A percentile compares a stretch with the other conserved stretches of the same genome.
Evolutionary conservation across 2,113 vertebrate genomes (phyloP).

Genomic region (Cinclus cinclus): DNA sequence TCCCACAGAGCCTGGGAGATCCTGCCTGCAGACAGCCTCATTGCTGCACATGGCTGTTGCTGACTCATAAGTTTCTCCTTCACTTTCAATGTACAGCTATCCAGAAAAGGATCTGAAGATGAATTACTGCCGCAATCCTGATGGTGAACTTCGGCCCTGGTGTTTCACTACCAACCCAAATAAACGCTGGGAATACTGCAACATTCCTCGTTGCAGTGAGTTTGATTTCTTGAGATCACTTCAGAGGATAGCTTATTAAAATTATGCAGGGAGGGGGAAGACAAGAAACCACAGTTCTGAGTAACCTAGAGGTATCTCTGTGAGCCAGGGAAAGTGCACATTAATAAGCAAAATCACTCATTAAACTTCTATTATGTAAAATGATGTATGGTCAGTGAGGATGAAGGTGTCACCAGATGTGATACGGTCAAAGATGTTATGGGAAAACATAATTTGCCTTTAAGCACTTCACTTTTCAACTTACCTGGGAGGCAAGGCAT

Average conservation of each 20-base stretch:
- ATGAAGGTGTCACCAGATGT: not conserved
- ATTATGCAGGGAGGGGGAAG: not conserved
- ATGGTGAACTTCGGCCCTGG: slow-evolving; percentile 90
- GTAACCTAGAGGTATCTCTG: not conserved
- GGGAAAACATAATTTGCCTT: not conserved
- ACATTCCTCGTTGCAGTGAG: slow-evolving; percentile 88
- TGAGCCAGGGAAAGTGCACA: not conserved
- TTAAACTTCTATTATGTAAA: not conserved
- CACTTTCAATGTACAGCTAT: slow-evolving; percentile 73
- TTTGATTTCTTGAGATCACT: not conserved
- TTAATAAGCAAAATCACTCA: not conserved
- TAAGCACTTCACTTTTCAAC: not conserved
- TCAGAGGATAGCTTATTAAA: not conserved
- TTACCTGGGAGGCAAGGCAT: not conserved
- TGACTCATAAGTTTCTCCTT: not conserved
- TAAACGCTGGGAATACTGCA: slow-evolving; percentile 91
- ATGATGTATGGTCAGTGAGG: not conserved
- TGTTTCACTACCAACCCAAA: slow-evolving; percentile 83
- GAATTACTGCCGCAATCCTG: slow-evolving; percentile 95
- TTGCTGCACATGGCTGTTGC: not conserved
- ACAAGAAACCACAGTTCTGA: not conserved
- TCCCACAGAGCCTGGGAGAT: not conserved
- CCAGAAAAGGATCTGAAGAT: slow-evolving; percentile 86
- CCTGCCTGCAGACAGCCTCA: not conserved
- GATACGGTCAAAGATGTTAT: not conserved